These are phyloP conservation scores for Gerris buenoi DNA, from an alignment of 1,140 invertebrate species.

Conservation along the genomic window DNA sequence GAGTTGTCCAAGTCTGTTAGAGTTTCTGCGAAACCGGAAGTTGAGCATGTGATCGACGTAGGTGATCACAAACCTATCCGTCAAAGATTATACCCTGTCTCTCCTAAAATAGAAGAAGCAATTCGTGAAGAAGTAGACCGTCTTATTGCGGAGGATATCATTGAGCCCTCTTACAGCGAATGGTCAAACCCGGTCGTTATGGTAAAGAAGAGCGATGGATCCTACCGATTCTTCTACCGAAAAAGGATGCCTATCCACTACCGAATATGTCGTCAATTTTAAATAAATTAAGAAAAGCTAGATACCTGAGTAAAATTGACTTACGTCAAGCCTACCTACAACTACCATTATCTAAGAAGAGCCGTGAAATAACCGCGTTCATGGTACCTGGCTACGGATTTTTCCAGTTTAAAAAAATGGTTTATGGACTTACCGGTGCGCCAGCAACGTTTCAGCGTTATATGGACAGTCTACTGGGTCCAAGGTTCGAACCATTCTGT, in stretches of 20 bases:
- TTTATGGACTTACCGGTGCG: conserved; percentile 27
- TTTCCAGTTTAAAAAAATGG: conserved; percentile 26
- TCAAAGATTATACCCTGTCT: conserved; percentile 13
- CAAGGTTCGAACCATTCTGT: conserved; percentile 8
- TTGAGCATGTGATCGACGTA: neutral
- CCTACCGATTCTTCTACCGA: conserved; percentile 30
- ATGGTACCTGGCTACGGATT: conserved; percentile 20
- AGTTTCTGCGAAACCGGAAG: neutral
- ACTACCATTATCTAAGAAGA: conserved; percentile 12
- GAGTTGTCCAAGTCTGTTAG: neutral
- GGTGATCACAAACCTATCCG: conserved; percentile 7
- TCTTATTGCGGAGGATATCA: conserved; percentile 26
- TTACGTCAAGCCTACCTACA: conserved; percentile 24
- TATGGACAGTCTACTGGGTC: conserved; percentile 20
- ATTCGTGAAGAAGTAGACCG: conserved; percentile 17
- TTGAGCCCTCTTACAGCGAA: conserved; percentile 29
- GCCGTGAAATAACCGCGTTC: conserved; percentile 16
- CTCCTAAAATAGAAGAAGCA: conserved; percentile 7
- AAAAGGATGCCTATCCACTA: conserved; percentile 23
- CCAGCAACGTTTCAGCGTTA: conserved; percentile 23
- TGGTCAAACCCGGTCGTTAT: conserved; percentile 35
- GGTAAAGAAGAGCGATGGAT: conserved; percentile 35
- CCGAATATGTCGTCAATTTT: conserved; percentile 18
- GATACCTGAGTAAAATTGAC: conserved; percentile 24
- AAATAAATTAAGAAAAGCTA: conserved; percentile 14